A percentile compares a stretch with the other conserved stretches of the same genome.
These are phyloP conservation scores for Ceratina calcarata DNA, from an alignment of 1,140 invertebrate species.

Conservation along the genomic window DNA sequence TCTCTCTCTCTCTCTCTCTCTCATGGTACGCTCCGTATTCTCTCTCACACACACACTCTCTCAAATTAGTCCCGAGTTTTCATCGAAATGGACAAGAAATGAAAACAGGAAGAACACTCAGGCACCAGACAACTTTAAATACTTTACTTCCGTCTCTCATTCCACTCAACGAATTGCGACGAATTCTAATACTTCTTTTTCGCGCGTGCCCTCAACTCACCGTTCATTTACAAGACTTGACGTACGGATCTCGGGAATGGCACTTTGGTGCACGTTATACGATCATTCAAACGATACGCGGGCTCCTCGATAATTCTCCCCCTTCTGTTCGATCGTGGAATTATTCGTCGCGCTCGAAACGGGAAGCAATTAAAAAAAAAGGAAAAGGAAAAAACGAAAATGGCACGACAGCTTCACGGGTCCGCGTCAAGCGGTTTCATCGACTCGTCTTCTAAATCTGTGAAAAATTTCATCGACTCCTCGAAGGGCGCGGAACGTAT, in stretches of 20 bases:
- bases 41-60: constrained; percentile 3
- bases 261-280: constrained; percentile 67
- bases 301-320: neutral
- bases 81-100: constrained; percentile 31
- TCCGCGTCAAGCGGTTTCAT: constrained; percentile 66
- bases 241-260: constrained; percentile 54
- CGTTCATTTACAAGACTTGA: constrained; percentile 11
- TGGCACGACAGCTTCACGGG: constrained; percentile 79
- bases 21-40: neutral
- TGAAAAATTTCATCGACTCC: constrained; percentile 21
- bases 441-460: neutral
- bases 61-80: neutral
- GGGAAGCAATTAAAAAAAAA: constrained; percentile 9
- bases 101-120: constrained; percentile 3
- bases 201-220: constrained; percentile 33
- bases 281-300: neutral
- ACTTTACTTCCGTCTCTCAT: constrained; percentile 12
- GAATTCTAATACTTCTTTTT: constrained; percentile 50
- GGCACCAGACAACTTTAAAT: constrained; percentile 21
- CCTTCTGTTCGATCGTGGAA: neutral
- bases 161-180: constrained; percentile 8
- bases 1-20: neutral
- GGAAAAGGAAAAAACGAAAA: constrained; percentile 49
- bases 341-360: constrained; percentile 2
- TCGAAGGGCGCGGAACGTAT: constrained; percentile 5